Base-by-base conservation (phyloP, 2,797 vertebrate genomes). In the Crenichthys baileyi region DNA sequence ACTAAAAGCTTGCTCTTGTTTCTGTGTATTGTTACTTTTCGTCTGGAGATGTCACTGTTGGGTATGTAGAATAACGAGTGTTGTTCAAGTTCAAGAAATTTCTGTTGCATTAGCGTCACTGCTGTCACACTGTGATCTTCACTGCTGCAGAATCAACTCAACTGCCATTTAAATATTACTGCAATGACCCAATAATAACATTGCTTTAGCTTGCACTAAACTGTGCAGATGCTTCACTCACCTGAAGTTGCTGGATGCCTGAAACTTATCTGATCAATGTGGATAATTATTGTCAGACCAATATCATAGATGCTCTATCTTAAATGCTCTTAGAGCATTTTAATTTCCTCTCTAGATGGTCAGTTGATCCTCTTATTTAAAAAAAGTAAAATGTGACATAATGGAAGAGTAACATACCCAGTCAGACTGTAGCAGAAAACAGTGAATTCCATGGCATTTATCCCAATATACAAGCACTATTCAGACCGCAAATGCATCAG, bases 11-110 rank as follows among this genome's bases (percentile, higher is more conserved):
- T 36, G 48, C 6, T 48, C 1, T 31, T 11, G 4, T 26, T 75
- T 82, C 60, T n/a, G 31, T 83, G 82, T 70, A 61, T 72, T 79
- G 81, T 73, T 72, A 48, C 20, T 51, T 71, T 77, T 70, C 79
- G 81, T 50, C 83, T 88, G 87, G 71, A 91, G 87, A 73, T 85
- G 84, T 83, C 88, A 85, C 79, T 80, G 44, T 78, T 84, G 41
- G 77, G 76, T 77, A 56, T 58, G 5, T 15, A n/a, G 12, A 70
- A 70, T 70, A n/a, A 70, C 46, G 3, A 7, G 2, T 46, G 13
- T 48, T 70, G 2, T 8, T 70, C 15, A 48, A 48, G n/a, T 70
- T 46, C 67, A 15, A 58, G 26, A 12, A 44, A 16, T n/a, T 26
- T 26, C 15, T 26, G 67, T 2, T 70, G 67, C 44, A 68, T 67